A percentile compares a stretch with the other conserved stretches of the same genome.
phyloP scores from a whole-genome alignment of 2,888 invertebrate species.

The Melinaea marsaeus region DNA sequence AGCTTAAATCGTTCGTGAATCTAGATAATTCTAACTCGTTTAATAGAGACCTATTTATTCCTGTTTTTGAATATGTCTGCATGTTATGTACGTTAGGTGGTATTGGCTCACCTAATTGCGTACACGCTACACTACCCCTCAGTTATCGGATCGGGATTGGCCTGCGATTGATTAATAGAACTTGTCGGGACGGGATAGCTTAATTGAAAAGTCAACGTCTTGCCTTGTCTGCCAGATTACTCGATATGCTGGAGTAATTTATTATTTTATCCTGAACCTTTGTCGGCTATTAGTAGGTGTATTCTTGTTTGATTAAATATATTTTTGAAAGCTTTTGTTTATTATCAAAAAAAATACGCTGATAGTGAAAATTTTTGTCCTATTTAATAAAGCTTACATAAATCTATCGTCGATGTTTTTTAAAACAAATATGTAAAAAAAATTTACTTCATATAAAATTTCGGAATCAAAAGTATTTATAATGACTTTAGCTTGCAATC shows the following conservation, averaged over 20 bases:
- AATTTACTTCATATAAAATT: no score
- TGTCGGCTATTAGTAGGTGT: conserved; percentile 24
- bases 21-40: no score
- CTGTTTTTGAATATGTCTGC: background rate
- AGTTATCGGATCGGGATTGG: conserved; percentile 37
- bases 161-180: conserved; percentile 63
- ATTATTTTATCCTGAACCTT: conserved; percentile 42
- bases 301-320: background rate
- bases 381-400: background rate
- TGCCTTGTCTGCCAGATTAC: conserved; percentile 52
- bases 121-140: conserved; percentile 39
- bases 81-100: conserved; percentile 6
- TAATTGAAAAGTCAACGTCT: conserved; percentile 77
- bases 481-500: conserved; percentile 23
- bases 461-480: conserved; percentile 12
- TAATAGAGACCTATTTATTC: background rate
- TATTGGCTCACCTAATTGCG: conserved; percentile 39
- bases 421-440: no score
- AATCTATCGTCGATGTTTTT: no score
- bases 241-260: conserved; percentile 55
- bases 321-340: background rate
- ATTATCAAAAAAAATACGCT: background rate
- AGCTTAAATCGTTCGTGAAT: no score
- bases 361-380: background rate
- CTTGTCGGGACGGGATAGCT: conserved; percentile 48